Evolutionary conservation across 2,888 invertebrate species (phyloP), one percentile per base, ranked within the genome.

Genomic region (Sceliomorpha sp.): DNA sequence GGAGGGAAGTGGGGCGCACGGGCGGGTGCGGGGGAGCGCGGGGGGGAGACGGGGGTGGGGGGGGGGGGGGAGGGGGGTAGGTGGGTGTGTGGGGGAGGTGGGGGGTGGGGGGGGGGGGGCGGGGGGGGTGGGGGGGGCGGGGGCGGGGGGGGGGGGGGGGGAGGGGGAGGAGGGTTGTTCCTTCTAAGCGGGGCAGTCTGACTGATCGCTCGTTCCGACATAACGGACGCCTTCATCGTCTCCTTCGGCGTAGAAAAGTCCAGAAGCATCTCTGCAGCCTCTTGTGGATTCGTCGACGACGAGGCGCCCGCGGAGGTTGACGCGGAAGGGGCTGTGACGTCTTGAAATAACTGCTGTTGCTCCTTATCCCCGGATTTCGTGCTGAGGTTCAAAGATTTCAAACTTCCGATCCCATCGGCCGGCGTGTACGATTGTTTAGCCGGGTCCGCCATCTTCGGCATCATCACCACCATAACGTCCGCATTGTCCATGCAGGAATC

Each of bases 221-320:
- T 80, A 2, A 91, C 90, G 5, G 53, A 53, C 2, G 76, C 75
- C 60, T 84, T 88, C 1, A 73, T 70, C 70, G 91, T 90, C 69
- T 90, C 91, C 24, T 91, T 91, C 1, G 91, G 90, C 7, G 91
- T 90, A 0, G 93, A 92, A 80, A 93, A 93, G 79, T 93, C 93
- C 55, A 93, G 79, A 60, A 93, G 80, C 89, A 92, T 91, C 77
- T 93, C 93, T 0, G 92, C 91, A 0, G 92, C 91, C 72, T 92
- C 92, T 63, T 92, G 91, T 0, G 91, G 90, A 9, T 90, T 75
- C 0, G 78, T 58, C 1, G 75, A 36, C 0, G 89, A 89, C 32
- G 64, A 20, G 5, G 20, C 20, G 3, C 2, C 13, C 0, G 59
- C 1, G 0, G 51, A 2, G 4, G 66, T 27, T 10, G 67, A 10